These are phyloP conservation scores for Cheilosia vernalis DNA, from an alignment of 2,888 invertebrate species.

Conservation along the genomic window DNA sequence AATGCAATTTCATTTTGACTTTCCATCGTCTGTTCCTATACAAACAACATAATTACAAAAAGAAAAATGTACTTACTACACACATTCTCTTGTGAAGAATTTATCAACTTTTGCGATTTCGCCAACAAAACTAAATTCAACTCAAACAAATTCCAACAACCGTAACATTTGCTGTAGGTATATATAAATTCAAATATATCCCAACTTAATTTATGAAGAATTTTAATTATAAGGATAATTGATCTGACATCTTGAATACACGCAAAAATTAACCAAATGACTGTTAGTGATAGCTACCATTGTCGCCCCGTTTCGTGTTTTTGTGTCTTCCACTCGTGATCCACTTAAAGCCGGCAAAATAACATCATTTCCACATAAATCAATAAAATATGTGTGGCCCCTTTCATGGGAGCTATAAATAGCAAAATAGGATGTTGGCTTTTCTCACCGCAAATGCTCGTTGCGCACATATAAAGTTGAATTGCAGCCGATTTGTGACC, in stretches of 20 bases:
- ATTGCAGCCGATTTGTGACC: not conserved
- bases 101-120: not conserved
- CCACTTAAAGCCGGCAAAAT: constrained; percentile 16
- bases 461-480: constrained; percentile 14
- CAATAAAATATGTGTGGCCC: constrained; percentile 28
- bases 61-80: not conserved
- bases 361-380: constrained; percentile 28
- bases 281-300: constrained; percentile 15
- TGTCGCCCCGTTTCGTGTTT: constrained; percentile 1
- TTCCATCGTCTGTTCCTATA: not conserved
- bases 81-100: not conserved
- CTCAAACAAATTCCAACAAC: constrained; percentile 23
- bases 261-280: constrained; percentile 15
- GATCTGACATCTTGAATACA: constrained; percentile 34
- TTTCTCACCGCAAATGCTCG: not conserved
- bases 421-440: constrained; percentile 19
- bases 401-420: constrained; percentile 9
- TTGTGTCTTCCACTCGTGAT: not conserved
- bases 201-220: not conserved
- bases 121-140: not conserved
- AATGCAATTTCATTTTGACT: too few species aligned
- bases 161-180: constrained; percentile 4
- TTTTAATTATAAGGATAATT: constrained; percentile 28
- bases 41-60: constrained; percentile 2
- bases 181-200: not conserved